A percentile compares a stretch with the other conserved stretches of the same genome.
Evolutionary conservation across 30 jellyfish, hydroid and myxozoan genomes (phyloP).

Genomic region (Hydractinia symbiolongicarpus): DNA sequence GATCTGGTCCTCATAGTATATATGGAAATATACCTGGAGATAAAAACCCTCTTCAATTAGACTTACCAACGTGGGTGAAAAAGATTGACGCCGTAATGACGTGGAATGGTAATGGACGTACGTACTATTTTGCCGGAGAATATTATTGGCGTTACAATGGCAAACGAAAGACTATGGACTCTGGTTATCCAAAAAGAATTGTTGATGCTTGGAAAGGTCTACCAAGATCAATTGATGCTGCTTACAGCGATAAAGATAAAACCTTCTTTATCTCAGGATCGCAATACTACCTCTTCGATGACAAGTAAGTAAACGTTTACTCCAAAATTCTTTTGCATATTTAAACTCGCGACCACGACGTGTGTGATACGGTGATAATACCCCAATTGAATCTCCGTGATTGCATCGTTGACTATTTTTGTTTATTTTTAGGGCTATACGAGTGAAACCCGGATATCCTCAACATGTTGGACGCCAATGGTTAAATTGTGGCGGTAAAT

Average conservation of each 20-base stretch:
- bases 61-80: conserved; percentile 7
- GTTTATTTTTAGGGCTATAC: not conserved
- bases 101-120: conserved; percentile 21
- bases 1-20: conserved; percentile 39
- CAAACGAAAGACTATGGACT: not conserved
- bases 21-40: conserved; percentile 8
- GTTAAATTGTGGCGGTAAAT: conserved; percentile 14
- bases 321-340: not conserved
- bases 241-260: not conserved
- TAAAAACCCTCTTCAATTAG: not conserved
- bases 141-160: conserved; percentile 17
- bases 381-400: not conserved
- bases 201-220: conserved; percentile 60
- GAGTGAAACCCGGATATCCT: not conserved
- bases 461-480: conserved; percentile 11
- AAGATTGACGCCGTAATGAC: conserved; percentile 21
- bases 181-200: conserved; percentile 40
- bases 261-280: conserved; percentile 3
- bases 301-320: not conserved
- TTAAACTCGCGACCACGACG: not conserved
- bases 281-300: conserved; percentile 4
- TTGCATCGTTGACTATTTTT: not conserved
- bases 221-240: conserved; percentile 44
- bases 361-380: not conserved
- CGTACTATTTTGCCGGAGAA: not conserved